These are phyloP conservation scores for Trilocha varians DNA, from an alignment of 2,888 invertebrate genomes.

Conservation along the genomic window DNA sequence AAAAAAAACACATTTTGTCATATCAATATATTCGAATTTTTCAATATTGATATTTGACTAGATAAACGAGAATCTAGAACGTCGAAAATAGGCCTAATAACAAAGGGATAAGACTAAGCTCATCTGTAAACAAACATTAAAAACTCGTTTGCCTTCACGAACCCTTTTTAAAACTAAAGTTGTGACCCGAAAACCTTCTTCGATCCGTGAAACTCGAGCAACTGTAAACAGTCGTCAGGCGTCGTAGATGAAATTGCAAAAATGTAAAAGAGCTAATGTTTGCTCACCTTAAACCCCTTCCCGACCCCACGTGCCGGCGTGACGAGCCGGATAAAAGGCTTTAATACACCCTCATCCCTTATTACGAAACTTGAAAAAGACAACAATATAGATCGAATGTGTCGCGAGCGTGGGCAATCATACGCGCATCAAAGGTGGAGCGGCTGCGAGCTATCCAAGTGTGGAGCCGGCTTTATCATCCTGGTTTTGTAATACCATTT, in stretches of 20 bases:
- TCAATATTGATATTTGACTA: too few species aligned
- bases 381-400: constrained; percentile 73
- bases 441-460: constrained; percentile 58
- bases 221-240: constrained; percentile 61
- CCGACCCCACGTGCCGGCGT: constrained; percentile 65
- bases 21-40: too few species aligned
- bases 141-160: constrained; percentile 49
- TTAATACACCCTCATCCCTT: constrained; percentile 75
- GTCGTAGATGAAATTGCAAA: constrained; percentile 71
- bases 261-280: constrained; percentile 74
- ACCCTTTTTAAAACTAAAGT: constrained; percentile 57
- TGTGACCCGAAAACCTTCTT: constrained; percentile 45
- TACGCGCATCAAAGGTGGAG: constrained; percentile 70
- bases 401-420: constrained; percentile 72
- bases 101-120: constrained; percentile 23
- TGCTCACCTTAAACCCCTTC: constrained; percentile 73
- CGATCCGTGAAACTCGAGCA: constrained; percentile 38
- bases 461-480: constrained; percentile 59
- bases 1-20: too few species aligned
- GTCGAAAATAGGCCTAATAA: too few species aligned
- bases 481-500: constrained; percentile 50
- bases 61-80: too few species aligned
- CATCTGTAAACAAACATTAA: constrained; percentile 44
- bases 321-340: constrained; percentile 74
- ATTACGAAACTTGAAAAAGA: constrained; percentile 75